Evolutionary conservation across 2,888 invertebrate genomes (phyloP).

Genomic region (Gandaritis pyraliata): DNA sequence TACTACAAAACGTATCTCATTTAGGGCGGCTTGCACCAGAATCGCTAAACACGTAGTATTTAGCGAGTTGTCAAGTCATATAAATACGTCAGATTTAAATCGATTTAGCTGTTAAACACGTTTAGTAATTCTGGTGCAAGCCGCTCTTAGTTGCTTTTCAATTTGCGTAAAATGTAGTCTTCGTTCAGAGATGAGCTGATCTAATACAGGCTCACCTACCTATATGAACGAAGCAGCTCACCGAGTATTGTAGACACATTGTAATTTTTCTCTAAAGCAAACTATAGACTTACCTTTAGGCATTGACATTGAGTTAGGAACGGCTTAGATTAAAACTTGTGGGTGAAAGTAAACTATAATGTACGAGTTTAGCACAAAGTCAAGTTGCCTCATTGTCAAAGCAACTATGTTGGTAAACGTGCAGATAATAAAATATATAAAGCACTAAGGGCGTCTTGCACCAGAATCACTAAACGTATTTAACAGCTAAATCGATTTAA

Average conservation of each 20-base stretch:
- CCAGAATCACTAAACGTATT: no score
- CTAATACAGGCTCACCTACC: conserved; percentile 6
- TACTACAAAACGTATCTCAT: conserved; percentile 1
- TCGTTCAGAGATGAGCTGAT: conserved; percentile 18
- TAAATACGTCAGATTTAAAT: no score
- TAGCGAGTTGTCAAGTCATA: no score
- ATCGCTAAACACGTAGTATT: no score
- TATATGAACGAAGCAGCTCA: not conserved
- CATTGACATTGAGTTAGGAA: conserved; percentile 2
- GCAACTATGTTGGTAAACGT: no score
- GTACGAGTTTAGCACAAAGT: no score
- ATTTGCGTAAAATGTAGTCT: conserved; percentile 14
- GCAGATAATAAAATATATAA: no score
- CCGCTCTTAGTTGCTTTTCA: conserved; percentile 9
- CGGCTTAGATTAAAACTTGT: not conserved
- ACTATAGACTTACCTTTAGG: not conserved
- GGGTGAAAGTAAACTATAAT: not conserved
- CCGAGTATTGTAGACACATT: not conserved
- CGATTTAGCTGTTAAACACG: no score
- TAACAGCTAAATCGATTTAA: no score
- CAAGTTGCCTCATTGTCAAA: not conserved
- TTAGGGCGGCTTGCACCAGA: no score
- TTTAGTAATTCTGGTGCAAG: no score
- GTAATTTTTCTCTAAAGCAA: not conserved
- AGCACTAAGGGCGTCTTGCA: no score